phyloP scores from a whole-genome alignment of 2,113 vertebrate genomes.

The Craseonycteris thonglongyai region DNA sequence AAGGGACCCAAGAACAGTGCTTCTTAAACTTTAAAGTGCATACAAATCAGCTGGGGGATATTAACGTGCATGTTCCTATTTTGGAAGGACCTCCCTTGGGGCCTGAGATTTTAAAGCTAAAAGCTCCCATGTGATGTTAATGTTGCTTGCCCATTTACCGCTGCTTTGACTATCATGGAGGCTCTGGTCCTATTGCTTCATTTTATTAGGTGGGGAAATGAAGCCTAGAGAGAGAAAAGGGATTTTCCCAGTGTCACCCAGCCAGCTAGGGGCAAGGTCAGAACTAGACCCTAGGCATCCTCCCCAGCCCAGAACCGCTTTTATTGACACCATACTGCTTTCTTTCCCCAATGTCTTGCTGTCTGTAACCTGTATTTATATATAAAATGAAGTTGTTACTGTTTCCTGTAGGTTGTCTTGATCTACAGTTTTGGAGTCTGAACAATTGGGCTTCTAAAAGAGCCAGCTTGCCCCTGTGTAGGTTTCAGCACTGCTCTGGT shows the following conservation, averaged over 20 bases:
- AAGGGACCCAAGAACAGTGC: background rate
- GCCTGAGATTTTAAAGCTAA: slow-evolving; percentile 15
- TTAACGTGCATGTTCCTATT: background rate
- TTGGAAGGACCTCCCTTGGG: background rate
- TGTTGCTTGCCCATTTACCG: background rate
- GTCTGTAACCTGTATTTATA: background rate
- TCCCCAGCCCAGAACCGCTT: background rate
- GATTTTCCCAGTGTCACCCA: background rate
- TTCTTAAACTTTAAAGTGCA: slow-evolving; percentile 22
- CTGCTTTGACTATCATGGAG: background rate
- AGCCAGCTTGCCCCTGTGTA: background rate
- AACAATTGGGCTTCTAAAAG: background rate
- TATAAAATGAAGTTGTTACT: slow-evolving; percentile 1
- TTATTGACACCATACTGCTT: background rate
- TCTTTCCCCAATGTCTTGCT: background rate
- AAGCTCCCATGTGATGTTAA: slow-evolving; percentile 15
- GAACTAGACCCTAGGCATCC: background rate
- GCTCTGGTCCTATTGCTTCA: background rate
- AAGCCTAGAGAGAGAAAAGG: background rate
- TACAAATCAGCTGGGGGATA: background rate
- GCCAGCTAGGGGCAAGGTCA: background rate
- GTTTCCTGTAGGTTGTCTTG: background rate
- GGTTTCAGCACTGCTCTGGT: background rate
- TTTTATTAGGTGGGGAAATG: slow-evolving; percentile 17
- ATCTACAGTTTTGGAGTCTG: background rate